Percentiles rank a stretch among this genome's conserved stretches.
Conservation (phyloP, 2,113 vertebrate species). For the Herpetotheres cachinnans region DNA sequence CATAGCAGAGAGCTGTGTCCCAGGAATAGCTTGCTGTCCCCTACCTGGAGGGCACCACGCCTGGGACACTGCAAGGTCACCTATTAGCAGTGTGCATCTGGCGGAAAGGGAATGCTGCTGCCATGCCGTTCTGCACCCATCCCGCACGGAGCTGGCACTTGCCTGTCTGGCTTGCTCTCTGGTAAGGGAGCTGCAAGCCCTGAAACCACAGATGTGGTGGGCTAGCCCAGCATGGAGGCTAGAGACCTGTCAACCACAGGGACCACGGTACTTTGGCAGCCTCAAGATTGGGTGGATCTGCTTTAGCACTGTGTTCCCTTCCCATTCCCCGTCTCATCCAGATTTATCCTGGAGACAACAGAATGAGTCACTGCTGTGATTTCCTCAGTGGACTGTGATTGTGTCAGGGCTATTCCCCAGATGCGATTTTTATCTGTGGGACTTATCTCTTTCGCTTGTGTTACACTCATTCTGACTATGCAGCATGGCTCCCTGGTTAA, state of each 20-base stretch:
- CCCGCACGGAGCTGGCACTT: not conserved
- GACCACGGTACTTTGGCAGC: not conserved
- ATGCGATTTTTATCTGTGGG: not conserved
- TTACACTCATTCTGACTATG: not conserved
- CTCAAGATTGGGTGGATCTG: not conserved
- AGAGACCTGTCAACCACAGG: not conserved
- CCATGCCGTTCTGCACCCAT: not conserved
- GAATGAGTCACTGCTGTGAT: not conserved
- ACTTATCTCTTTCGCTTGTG: not conserved
- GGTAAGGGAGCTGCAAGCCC: not conserved
- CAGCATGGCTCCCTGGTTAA: not conserved
- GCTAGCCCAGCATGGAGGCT: not conserved
- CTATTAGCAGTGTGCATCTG: not conserved
- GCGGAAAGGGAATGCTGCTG: not conserved
- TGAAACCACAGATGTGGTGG: not conserved
- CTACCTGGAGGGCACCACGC: rapidly evolving
- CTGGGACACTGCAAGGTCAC: not conserved
- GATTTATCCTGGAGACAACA: not conserved
- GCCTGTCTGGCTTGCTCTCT: not conserved
- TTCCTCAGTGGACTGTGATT: not conserved
- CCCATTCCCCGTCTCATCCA: not conserved
- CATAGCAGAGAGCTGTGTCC: not conserved
- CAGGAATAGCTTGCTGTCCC: not conserved
- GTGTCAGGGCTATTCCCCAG: not conserved
- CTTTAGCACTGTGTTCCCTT: not conserved